Base-by-base conservation (phyloP, 2,797 vertebrate species). In the Heliangelus exortis region DNA sequence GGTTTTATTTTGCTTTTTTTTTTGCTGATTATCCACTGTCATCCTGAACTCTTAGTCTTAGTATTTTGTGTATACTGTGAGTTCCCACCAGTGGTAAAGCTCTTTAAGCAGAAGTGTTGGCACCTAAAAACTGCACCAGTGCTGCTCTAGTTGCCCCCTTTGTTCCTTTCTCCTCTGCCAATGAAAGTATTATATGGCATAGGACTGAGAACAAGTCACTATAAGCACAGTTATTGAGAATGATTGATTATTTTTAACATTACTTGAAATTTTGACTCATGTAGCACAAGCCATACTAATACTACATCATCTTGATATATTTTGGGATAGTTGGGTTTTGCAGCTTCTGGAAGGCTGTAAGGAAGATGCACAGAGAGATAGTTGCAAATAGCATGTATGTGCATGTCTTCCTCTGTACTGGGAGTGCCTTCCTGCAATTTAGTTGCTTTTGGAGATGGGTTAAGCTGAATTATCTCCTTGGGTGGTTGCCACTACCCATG, bases 181-280 rank as follows among this genome's bases (percentile, higher is more conserved):
- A 3, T 58, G 39, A 71, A 83, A 79, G 4, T 23, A 63, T 77
- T 84, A 59, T 71, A 31, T 58, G 29, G 5, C 17, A 3, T 3
- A 51, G 26, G 26, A 58, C 41, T 77, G 69, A 75, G 36, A 89
- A 34, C 15, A 54, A 28, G 47, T 61, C 19, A 7, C 23, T 68
- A 0, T 12, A 53, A 67, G 9, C 9, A 7, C 61, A 67, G 17
- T 73, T 55, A 21, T 17, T 33, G 29, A 31, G 15, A 1, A 0
- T 17, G 19, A 7, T 73, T 17, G 19, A 7, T 73, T 90, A 19
- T 71, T 91, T 89, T 36, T 78, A 17, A 13, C 29, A 12, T 33
- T 59, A 23, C 25, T 58, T 36, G 43, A 57, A 74, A 26, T 80
- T n/a, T 39, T 58, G 47, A 43, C 83, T 83, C 9, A 7, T 3